Evolutionary conservation across 2,888 invertebrate species (phyloP).

Genomic region (Scotopteryx bipunctaria): DNA sequence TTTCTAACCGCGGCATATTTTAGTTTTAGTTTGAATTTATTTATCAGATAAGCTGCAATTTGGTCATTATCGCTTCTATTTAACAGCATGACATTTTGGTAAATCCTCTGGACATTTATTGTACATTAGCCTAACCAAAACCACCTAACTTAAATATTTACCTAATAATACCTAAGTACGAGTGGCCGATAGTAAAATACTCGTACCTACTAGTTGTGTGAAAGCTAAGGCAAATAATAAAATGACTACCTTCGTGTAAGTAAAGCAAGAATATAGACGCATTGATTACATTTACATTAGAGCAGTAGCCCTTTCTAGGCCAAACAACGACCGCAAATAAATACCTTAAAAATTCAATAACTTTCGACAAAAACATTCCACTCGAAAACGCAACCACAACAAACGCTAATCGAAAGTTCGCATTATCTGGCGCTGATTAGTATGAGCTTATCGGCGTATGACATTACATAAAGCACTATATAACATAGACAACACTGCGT

Average conservation of each 20-base stretch:
- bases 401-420: neutral
- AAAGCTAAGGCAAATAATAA: too few species aligned
- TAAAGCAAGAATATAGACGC: too few species aligned
- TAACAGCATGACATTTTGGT: neutral
- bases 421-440: neutral
- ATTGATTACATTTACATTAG: too few species aligned
- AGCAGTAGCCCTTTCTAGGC: too few species aligned
- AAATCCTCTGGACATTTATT: neutral
- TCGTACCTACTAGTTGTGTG: too few species aligned
- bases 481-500: constrained; percentile 44
- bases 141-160: neutral
- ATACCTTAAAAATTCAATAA: too few species aligned
- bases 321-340: too few species aligned
- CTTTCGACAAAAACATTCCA: too few species aligned
- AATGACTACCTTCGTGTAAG: too few species aligned
- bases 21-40: neutral
- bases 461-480: constrained; percentile 13
- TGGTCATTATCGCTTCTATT: neutral
- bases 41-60: neutral
- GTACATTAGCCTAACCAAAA: neutral
- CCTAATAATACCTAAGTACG: too few species aligned
- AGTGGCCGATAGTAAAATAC: too few species aligned
- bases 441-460: neutral
- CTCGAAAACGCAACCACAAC: neutral
- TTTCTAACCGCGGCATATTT: neutral